phyloP scores from a whole-genome alignment of 2,797 vertebrate species.

The Diplodus sargus region DNA sequence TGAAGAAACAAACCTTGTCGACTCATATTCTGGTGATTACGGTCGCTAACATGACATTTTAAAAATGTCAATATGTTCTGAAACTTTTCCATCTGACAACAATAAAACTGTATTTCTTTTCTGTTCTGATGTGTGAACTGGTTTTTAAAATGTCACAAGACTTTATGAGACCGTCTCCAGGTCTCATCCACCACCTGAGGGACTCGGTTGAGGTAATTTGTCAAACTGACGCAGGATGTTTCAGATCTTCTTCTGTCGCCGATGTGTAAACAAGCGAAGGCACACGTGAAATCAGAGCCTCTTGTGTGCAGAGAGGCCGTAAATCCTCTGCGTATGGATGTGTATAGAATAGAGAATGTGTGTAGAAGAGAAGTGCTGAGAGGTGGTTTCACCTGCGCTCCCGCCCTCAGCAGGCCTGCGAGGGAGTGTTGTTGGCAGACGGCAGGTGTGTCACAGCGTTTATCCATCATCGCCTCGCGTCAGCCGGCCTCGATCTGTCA shows the following conservation, averaged over 20 bases:
- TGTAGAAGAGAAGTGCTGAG: neutral
- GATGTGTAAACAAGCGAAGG: constrained; percentile 18
- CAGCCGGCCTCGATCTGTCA: constrained; percentile 53
- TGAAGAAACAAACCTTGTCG: too few relatives aligned
- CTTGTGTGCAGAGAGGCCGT: neutral
- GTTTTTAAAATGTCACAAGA: neutral
- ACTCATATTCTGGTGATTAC: too few relatives aligned
- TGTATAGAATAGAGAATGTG: too few relatives aligned
- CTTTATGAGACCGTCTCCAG: neutral
- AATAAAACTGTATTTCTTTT: neutral
- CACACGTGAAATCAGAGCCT: neutral
- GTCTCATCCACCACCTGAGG: neutral
- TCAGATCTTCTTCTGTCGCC: constrained; percentile 2
- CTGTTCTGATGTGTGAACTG: neutral
- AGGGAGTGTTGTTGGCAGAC: constrained; percentile 48
- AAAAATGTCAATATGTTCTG: too few relatives aligned
- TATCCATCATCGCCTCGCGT: constrained; percentile 49
- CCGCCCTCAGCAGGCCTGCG: constrained; percentile 18
- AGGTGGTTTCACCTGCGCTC: constrained; percentile 16
- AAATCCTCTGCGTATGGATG: neutral
- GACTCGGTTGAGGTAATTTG: neutral
- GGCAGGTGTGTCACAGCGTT: constrained; percentile 47
- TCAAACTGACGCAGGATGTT: constrained; percentile 3
- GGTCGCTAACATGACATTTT: too few relatives aligned
- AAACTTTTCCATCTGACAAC: neutral